Conservation (phyloP, 2,113 vertebrate genomes). For the Etia nguti region DNA sequence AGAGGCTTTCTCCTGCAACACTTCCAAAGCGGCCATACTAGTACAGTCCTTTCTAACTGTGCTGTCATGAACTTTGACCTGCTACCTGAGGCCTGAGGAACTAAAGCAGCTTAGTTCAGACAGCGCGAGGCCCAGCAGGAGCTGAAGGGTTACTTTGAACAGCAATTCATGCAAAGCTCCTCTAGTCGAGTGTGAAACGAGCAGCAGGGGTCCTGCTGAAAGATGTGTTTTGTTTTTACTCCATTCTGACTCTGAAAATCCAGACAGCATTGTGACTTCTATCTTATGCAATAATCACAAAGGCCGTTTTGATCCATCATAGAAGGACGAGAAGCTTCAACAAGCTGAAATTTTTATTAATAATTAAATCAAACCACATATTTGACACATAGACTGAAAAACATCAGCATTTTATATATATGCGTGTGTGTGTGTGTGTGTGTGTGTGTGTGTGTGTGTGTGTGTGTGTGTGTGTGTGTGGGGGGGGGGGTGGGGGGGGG, state of each 20-base stretch:
- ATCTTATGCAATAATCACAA: rapidly evolving
- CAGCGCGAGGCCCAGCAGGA: background rate
- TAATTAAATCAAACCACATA: background rate
- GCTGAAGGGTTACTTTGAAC: background rate
- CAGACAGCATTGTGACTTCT: background rate
- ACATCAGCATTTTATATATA: rapidly evolving
- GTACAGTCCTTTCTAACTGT: rapidly evolving
- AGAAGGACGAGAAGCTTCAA: background rate
- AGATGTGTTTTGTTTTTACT: background rate
- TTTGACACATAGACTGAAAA: background rate
- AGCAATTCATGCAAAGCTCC: background rate
- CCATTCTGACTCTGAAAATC: too few relatives aligned
- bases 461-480: background rate
- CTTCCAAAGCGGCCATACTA: background rate
- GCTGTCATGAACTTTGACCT: background rate
- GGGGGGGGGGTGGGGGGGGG: too few relatives aligned
- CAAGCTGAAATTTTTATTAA: too few relatives aligned
- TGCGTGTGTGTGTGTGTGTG: rapidly evolving
- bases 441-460: rapidly evolving
- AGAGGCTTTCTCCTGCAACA: background rate
- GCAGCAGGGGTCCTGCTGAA: background rate
- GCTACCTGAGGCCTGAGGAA: background rate
- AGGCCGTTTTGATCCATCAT: background rate
- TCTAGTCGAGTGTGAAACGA: background rate
- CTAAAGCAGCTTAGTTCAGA: rapidly evolving